Evolutionary conservation across 2,113 vertebrate species (phyloP), one percentile per base, ranked within the genome.

Genomic region (Leptodactylus fuscus): DNA sequence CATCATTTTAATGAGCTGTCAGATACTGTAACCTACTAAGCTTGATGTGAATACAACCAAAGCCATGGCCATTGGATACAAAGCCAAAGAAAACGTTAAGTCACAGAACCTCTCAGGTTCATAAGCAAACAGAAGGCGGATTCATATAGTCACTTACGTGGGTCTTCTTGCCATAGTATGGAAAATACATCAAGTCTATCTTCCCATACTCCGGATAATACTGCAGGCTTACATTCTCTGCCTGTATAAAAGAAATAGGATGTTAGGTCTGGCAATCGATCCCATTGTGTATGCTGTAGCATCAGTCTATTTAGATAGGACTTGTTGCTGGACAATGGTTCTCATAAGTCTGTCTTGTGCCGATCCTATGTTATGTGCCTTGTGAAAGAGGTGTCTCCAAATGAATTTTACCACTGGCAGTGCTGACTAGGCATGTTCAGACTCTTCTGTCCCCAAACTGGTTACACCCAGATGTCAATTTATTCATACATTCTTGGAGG

Each of bases 141-240:
- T n/a, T n/a, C n/a, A 67, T 7, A 44, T 8, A 11, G n/a, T 34
- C 38, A 97, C 98, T 98, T 93, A 99, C 98, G 12, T 99, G 97
- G 49, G 92, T 90, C 87, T 94, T 96, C 91, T 98, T 99, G 76
- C 98, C 98, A 62, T 97, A 99, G 89, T 99, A 99, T 9, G 97
- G 98, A 90, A 96, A 99, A 91, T 98, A 99, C 94, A 96, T 98
- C 93, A 96, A 94, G 90, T 99, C 96, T 91, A 99, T 91, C 0
- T n/a, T 65, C 6, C 95, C 97, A 27, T 88, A 51, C 7, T 74
- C 4, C 83, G 97, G 97, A 90, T 95, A 99, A 87, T 95, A 95
- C 70, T 88, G 87, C 91, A 98, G 89, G 81, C 67, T 32, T 70
- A 96, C 48, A 38, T 32, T 89, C 49, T 91, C 93, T 87, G 89